phyloP scores from a whole-genome alignment of 2,888 invertebrate species.

The Eutolmus rufibarbis region DNA sequence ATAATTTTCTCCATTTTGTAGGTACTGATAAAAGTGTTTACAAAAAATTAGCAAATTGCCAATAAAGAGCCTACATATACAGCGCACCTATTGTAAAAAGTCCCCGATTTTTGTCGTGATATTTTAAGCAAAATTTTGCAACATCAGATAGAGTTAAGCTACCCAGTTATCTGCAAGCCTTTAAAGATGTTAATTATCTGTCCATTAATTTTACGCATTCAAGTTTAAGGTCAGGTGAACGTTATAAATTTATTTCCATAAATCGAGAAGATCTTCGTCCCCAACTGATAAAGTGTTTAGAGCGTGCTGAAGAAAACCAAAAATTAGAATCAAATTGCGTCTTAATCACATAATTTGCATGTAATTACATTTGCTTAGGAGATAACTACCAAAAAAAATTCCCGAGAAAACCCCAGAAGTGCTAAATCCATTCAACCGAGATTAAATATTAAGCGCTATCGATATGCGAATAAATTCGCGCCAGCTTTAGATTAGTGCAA shows the following conservation, averaged over 20 bases:
- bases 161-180: background rate
- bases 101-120: background rate
- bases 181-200: background rate
- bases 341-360: slow-evolving; percentile 5
- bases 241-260: background rate
- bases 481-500: background rate
- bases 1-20: background rate
- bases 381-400: background rate
- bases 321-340: background rate
- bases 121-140: background rate
- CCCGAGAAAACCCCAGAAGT: background rate
- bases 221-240: slow-evolving; percentile 5
- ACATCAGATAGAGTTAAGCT: background rate
- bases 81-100: background rate
- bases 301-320: background rate
- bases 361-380: background rate
- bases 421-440: background rate
- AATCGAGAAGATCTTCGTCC: background rate
- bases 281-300: background rate
- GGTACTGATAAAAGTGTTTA: background rate
- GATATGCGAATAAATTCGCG: background rate
- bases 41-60: background rate
- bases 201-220: background rate
- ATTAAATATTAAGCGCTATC: slow-evolving; percentile 22
- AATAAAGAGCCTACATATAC: background rate